These are phyloP conservation scores for Drosophila quadrilineata DNA, from an alignment of 1,140 invertebrate genomes.

Conservation along the genomic window DNA sequence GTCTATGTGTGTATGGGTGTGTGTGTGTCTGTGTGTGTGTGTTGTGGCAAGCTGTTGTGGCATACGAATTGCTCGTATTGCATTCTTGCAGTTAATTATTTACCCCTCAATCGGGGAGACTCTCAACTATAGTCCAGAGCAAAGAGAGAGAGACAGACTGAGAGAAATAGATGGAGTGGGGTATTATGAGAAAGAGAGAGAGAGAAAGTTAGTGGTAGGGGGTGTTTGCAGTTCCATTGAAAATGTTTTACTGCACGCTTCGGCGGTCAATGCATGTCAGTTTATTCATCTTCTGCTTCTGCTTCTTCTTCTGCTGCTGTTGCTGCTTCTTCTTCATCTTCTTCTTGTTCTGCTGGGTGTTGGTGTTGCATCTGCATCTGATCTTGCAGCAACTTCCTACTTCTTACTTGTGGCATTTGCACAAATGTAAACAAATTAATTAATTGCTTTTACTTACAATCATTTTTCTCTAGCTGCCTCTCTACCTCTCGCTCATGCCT, in stretches of 20 bases:
- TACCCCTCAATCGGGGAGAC: constrained; percentile 26
- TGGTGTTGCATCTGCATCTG: constrained; percentile 72
- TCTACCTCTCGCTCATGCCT: no score
- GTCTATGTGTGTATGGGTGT: no score
- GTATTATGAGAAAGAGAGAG: no score
- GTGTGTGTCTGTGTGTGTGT: no score
- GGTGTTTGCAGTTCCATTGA: constrained; percentile 70
- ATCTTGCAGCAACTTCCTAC: constrained; percentile 76
- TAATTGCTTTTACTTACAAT: constrained; percentile 72
- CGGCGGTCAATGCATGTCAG: constrained; percentile 74
- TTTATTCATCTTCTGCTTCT: constrained; percentile 22
- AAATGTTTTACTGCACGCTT: constrained; percentile 79
- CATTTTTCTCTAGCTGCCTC: constrained; percentile 44
- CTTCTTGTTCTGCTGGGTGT: constrained; percentile 5
- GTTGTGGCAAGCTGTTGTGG: no score
- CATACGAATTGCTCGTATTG: constrained; percentile 69
- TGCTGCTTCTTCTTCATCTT: constrained; percentile 27
- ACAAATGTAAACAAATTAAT: constrained; percentile 78
- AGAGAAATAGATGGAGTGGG: no score
- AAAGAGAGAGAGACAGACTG: constrained; percentile 11
- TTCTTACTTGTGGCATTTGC: constrained; percentile 70
- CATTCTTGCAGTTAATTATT: constrained; percentile 78
- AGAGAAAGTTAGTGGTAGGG: no score
- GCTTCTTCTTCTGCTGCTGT: constrained; percentile 23
- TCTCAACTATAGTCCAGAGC: neutral